phyloP scores from a whole-genome alignment of 2,888 invertebrate genomes.

The Diarsia mendica region DNA sequence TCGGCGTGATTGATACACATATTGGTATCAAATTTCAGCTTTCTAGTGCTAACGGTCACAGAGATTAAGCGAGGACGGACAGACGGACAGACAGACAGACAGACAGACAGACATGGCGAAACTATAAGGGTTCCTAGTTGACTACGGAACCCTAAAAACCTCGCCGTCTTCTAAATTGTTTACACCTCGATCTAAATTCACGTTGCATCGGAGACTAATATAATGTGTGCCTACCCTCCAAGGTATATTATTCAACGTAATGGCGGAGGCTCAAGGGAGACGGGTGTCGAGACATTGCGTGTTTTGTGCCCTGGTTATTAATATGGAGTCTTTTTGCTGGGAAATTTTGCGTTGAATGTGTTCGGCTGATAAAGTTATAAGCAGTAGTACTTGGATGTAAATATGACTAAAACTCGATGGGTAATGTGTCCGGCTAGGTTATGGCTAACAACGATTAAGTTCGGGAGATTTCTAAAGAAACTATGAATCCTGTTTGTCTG shows the following conservation, averaged over 20 bases:
- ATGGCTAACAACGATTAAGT: neutral
- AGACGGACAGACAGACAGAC: too few relatives aligned
- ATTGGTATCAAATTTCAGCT: too few relatives aligned
- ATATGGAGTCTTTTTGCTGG: conserved; percentile 1
- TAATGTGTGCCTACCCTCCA: conserved; percentile 42
- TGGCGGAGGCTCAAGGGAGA: conserved; percentile 45
- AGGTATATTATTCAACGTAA: conserved; percentile 47
- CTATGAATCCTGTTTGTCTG: neutral
- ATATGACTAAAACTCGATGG: neutral
- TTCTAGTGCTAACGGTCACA: too few relatives aligned
- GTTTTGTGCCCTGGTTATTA: conserved; percentile 43
- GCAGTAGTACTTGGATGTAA: neutral
- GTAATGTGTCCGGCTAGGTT: neutral
- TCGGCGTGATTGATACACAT: too few relatives aligned
- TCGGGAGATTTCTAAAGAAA: neutral
- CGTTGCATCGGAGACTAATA: conserved; percentile 55
- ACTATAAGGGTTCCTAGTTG: too few relatives aligned
- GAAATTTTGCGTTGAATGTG: neutral
- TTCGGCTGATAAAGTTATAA: neutral
- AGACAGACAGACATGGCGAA: too few relatives aligned
- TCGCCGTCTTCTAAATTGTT: conserved; percentile 39
- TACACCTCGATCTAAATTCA: conserved; percentile 56
- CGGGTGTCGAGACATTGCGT: conserved; percentile 22
- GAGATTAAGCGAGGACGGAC: too few relatives aligned
- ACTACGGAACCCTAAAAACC: too few relatives aligned